phyloP scores from a whole-genome alignment of 2,113 vertebrate species.

The Gavialis gangeticus region DNA sequence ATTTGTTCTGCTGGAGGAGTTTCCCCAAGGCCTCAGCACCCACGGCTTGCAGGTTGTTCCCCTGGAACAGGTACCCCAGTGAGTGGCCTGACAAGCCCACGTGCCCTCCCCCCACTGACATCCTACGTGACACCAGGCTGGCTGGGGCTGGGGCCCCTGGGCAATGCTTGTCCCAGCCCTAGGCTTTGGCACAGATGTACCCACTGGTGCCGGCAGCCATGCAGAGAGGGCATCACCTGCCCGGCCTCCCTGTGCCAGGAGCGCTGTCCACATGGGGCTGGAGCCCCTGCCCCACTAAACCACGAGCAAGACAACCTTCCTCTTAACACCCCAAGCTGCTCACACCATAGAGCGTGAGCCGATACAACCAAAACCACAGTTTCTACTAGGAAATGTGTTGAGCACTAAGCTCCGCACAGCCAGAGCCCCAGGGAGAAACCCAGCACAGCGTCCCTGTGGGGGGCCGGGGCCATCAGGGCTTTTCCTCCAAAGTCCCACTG shows the following conservation, averaged over 20 bases:
- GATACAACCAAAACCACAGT: too few relatives aligned
- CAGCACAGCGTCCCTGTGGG: not conserved
- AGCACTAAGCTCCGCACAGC: too few relatives aligned
- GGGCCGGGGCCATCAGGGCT: not conserved
- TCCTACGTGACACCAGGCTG: not conserved
- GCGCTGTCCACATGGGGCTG: not conserved
- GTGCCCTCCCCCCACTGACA: accelerated
- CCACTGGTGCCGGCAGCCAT: not conserved
- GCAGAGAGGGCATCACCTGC: not conserved
- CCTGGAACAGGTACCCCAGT: constrained; percentile 77
- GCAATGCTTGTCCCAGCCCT: accelerated
- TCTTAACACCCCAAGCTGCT: too few relatives aligned
- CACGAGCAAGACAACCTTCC: too few relatives aligned
- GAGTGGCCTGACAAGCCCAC: not conserved
- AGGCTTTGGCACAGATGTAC: not conserved
- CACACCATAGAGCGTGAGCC: too few relatives aligned
- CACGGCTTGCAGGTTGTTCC: constrained; percentile 89
- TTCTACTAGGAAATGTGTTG: not conserved
- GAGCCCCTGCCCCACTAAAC: not conserved
- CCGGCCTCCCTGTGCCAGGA: not conserved
- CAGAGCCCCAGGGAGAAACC: not conserved
- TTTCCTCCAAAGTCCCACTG: not conserved
- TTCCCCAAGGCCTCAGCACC: constrained; percentile 90
- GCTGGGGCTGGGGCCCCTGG: not conserved
- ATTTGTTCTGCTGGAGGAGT: constrained; percentile 88